Evolutionary conservation across 2,888 invertebrate species (phyloP).

Genomic region (Uloborus plumipes): DNA sequence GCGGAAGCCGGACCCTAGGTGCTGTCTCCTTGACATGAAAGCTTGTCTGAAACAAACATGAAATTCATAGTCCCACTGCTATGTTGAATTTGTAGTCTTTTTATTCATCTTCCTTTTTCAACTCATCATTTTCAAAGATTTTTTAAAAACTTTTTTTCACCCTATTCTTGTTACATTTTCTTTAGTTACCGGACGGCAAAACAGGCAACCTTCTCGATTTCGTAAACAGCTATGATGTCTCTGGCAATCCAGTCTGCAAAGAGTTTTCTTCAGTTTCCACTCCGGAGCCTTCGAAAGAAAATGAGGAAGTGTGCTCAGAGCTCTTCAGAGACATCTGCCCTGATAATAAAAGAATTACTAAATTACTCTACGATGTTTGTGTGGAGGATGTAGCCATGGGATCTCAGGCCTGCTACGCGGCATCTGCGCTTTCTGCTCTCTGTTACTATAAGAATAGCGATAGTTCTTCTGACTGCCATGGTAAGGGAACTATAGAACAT

Average conservation of each 20-base stretch:
- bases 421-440: conserved; percentile 30
- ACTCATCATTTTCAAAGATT: too few species aligned
- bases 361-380: conserved; percentile 32
- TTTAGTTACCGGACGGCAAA: conserved; percentile 43
- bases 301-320: not conserved
- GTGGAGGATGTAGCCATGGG: conserved; percentile 11
- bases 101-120: too few species aligned
- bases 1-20: too few species aligned
- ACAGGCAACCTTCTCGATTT: conserved; percentile 14
- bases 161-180: too few species aligned
- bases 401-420: conserved; percentile 24
- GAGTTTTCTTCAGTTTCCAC: not conserved
- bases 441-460: conserved; percentile 19
- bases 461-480: conserved; percentile 14
- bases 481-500: conserved; percentile 6
- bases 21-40: too few species aligned
- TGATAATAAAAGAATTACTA: not conserved
- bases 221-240: conserved; percentile 32
- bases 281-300: not conserved
- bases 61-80: too few species aligned
- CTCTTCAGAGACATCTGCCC: conserved; percentile 1
- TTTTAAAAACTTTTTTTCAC: too few species aligned
- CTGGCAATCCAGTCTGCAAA: conserved; percentile 41
- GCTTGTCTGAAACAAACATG: too few species aligned
- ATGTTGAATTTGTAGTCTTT: too few species aligned